Conservation (phyloP, 1,140 invertebrate species). For the Calephelis virginiensis region DNA sequence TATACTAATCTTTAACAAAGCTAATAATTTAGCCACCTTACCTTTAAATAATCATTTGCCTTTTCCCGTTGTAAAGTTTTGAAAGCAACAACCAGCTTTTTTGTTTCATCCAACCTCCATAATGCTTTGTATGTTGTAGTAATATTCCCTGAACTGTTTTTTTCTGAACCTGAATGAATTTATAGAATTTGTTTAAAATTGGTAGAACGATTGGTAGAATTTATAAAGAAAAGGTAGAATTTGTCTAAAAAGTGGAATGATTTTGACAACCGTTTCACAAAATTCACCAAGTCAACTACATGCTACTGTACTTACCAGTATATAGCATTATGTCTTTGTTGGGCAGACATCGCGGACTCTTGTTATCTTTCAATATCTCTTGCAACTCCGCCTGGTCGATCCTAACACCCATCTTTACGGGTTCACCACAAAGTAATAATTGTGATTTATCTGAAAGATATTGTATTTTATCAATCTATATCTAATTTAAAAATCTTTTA, state of each 20-base stretch:
- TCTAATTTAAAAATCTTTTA: no score
- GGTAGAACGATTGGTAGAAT: no score
- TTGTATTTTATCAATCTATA: background rate
- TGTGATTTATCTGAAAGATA: conserved; percentile 84
- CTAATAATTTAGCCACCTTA: conserved; percentile 3
- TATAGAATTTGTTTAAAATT: no score
- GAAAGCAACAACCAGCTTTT: conserved; percentile 86
- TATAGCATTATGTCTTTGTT: conserved; percentile 83
- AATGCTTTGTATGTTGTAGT: conserved; percentile 83
- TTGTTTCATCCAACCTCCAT: conserved; percentile 84
- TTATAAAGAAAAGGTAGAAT: no score
- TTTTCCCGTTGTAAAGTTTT: conserved; percentile 85
- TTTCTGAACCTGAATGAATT: conserved; percentile 76
- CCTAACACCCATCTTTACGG: conserved; percentile 57
- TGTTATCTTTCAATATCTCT: conserved; percentile 64
- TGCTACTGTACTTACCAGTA: conserved; percentile 49
- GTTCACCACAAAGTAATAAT: conserved; percentile 83
- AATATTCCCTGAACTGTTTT: conserved; percentile 80
- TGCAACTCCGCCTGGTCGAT: conserved; percentile 73
- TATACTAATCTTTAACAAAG: no score
- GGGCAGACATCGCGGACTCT: conserved; percentile 79
- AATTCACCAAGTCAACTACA: no score
- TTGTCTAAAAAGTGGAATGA: no score
- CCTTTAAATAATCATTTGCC: conserved; percentile 61
- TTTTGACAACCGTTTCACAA: no score